A percentile compares a stretch with the other conserved stretches of the same genome.
phyloP scores from a whole-genome alignment of 2,113 vertebrate genomes.

The Scytalopus superciliaris region DNA sequence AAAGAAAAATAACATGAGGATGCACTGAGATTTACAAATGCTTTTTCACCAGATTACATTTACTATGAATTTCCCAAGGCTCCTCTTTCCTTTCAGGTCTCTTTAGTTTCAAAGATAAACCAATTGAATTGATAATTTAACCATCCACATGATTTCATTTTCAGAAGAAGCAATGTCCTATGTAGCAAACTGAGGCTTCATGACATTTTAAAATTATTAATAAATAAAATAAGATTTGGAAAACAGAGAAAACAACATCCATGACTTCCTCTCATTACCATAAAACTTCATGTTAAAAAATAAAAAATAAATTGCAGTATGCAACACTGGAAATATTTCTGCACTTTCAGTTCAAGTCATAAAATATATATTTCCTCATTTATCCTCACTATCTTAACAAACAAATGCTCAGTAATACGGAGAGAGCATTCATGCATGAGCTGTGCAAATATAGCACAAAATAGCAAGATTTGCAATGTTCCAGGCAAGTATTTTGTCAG shows the following conservation, averaged over 20 bases:
- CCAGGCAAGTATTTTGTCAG: constrained; percentile 23
- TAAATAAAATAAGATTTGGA: constrained; percentile 2
- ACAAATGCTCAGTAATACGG: constrained; percentile 35
- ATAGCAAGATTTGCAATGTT: constrained; percentile 26
- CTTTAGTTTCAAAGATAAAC: constrained; percentile 24
- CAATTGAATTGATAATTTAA: constrained; percentile 29
- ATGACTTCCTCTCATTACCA: not conserved
- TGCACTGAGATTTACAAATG: not conserved
- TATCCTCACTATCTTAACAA: constrained; percentile 52
- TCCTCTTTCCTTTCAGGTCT: constrained; percentile 1
- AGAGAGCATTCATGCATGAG: constrained; percentile 20
- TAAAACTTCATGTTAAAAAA: constrained; percentile 38
- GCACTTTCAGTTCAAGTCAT: constrained; percentile 47
- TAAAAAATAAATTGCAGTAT: not conserved
- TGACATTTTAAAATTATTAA: constrained; percentile 9
- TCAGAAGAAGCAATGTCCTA: not conserved
- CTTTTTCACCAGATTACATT: constrained; percentile 19
- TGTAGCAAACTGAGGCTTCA: not conserved
- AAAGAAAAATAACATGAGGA: not conserved
- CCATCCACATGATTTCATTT: not conserved
- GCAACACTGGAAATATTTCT: constrained; percentile 30
- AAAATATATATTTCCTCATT: constrained; percentile 54
- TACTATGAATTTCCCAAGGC: not conserved
- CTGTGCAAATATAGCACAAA: constrained; percentile 19
- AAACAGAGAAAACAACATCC: not conserved